Conservation (phyloP, 37 sponge, comb jelly and placozoan species). For the Geodia barretti region DNA sequence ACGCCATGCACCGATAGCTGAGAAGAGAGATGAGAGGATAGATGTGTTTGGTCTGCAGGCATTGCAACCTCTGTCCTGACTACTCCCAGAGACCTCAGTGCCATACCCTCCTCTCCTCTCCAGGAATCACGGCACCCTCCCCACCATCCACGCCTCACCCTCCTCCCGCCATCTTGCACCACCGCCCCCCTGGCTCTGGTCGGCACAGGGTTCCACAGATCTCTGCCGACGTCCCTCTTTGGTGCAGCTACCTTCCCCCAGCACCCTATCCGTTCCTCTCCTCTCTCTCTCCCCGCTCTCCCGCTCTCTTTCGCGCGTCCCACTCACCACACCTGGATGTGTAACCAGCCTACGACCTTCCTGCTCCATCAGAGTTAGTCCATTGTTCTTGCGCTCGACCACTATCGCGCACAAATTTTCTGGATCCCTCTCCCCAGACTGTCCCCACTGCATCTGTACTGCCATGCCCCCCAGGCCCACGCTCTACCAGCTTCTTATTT, state of each 20-base stretch:
- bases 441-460: background rate
- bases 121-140: background rate
- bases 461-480: background rate
- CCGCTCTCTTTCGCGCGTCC: background rate
- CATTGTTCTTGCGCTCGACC: no score
- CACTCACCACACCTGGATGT: background rate
- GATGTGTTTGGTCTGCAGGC: constrained; percentile 70
- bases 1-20: constrained; percentile 41
- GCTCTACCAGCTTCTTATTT: background rate
- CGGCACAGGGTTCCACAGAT: background rate
- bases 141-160: background rate
- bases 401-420: no score
- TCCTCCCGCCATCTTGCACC: background rate
- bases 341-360: background rate
- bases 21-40: constrained; percentile 67
- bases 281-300: background rate
- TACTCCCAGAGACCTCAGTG: background rate
- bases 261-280: background rate
- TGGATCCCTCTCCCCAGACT: background rate
- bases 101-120: constrained; percentile 14
- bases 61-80: constrained; percentile 34
- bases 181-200: background rate
- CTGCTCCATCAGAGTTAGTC: background rate
- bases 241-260: background rate
- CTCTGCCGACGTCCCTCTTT: background rate